Percentiles rank a stretch among this genome's conserved stretches.
phyloP scores from a whole-genome alignment of 2,113 vertebrate species.

The Colaptes auratus region DNA sequence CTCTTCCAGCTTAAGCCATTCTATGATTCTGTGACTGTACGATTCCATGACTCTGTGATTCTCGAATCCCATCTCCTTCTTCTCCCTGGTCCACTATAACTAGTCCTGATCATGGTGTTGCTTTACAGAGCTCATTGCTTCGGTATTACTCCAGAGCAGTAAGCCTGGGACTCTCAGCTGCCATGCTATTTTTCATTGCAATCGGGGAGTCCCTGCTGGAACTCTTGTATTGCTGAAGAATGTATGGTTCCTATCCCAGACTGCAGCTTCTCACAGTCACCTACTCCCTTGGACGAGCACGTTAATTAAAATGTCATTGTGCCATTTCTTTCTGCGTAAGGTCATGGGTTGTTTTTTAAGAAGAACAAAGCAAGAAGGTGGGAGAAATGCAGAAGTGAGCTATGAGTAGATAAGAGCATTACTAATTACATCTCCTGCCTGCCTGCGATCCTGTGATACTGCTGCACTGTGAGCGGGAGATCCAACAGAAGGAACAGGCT shows the following conservation, averaged over 20 bases:
- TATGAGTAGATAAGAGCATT: not conserved
- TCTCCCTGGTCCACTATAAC: not conserved
- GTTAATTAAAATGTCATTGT: slow-evolving; percentile 65
- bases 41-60: too few relatives aligned
- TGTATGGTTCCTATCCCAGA: not conserved
- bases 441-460: not conserved
- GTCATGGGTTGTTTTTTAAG: slow-evolving; percentile 31
- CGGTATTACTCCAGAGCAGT: not conserved
- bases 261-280: not conserved
- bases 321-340: slow-evolving; percentile 38
- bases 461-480: not conserved
- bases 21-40: too few relatives aligned
- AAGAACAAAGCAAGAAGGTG: not conserved
- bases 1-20: too few relatives aligned
- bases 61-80: not conserved
- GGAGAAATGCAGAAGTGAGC: not conserved
- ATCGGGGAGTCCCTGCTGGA: not conserved
- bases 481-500: not conserved
- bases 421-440: not conserved
- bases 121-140: not conserved
- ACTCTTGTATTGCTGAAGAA: slow-evolving; percentile 1
- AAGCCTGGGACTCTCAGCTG: not conserved
- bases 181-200: not conserved
- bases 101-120: not conserved
- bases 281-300: not conserved